Evolutionary conservation across 2,113 vertebrate genomes (phyloP).

Genomic region (Alectura lathami): DNA sequence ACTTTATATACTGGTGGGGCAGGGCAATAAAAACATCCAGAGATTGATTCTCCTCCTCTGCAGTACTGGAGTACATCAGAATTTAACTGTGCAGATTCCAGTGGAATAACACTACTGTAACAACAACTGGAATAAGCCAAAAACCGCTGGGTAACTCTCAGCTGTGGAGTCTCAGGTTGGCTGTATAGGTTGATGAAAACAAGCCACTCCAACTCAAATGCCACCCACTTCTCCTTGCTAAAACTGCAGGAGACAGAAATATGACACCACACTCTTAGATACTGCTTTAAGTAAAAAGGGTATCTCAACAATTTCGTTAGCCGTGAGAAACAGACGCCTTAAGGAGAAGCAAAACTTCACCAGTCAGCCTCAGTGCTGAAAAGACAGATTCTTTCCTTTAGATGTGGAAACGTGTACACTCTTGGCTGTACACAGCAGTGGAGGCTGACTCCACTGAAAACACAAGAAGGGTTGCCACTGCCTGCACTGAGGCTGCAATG

Average conservation of each 20-base stretch:
- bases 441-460: not conserved
- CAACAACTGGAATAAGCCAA: not conserved
- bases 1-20: not conserved
- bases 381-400: not conserved
- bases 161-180: not conserved
- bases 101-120: not conserved
- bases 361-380: not conserved
- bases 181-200: not conserved
- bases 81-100: not conserved
- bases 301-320: not conserved
- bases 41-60: not conserved
- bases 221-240: not conserved
- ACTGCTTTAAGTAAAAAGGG: not conserved
- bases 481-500: not conserved
- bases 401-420: no score
- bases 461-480: not conserved
- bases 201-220: not conserved
- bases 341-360: not conserved
- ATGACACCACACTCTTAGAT: not conserved
- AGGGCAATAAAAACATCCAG: not conserved
- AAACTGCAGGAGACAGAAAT: not conserved
- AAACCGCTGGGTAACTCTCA: not conserved
- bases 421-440: no score
- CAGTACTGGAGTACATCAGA: not conserved
- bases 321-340: not conserved